Base-by-base conservation (phyloP, 2,113 vertebrate genomes). In the Zosterops lateralis region DNA sequence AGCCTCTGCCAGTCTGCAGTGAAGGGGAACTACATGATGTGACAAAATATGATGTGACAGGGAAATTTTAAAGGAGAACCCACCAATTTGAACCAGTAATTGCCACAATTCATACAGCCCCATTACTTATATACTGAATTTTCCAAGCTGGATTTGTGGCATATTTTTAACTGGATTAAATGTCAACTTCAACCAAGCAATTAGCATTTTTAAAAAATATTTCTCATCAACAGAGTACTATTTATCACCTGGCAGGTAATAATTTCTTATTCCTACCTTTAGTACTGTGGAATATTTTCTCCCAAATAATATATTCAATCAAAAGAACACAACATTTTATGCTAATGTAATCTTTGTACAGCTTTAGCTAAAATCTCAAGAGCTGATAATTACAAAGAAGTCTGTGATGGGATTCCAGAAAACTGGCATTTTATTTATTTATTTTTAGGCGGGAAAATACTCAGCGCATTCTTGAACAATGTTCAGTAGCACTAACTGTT, bases 241-340 rank as follows among this genome's bases (percentile, higher is more conserved):
- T 98, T 97, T 97, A 96, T 98, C 95, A 97, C 96, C 97, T 97
- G 97, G 92, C 95, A 97, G 96, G 97, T 98, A 97, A 97, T 97
- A 98, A 97, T 98, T 98, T 97, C 84, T 95, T 97, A 96, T 95
- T 93, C 70, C 47, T 90, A 86, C 93, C 93, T 89, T 96, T 96
- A 95, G 73, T 92, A 94, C 71, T 87, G 60, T 62, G 50, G 96
- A 97, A 96, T 97, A 96, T 97, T 97, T 97, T 94, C 77, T 82
- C 90, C 79, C 87, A 97, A 96, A 97, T 97, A 97, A 97, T 97
- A 95, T 96, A 97, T 97, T 97, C 96, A 97, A 96, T 97, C 96
- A 96, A 95, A 97, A 97, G 87, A 98, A 97, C 93, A 97, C 91
- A 97, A 96, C 82, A 97, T 92, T 97, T 98, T 97, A 98, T 98